phyloP scores from a whole-genome alignment of 2,888 invertebrate species.

The Athalia cordata region DNA sequence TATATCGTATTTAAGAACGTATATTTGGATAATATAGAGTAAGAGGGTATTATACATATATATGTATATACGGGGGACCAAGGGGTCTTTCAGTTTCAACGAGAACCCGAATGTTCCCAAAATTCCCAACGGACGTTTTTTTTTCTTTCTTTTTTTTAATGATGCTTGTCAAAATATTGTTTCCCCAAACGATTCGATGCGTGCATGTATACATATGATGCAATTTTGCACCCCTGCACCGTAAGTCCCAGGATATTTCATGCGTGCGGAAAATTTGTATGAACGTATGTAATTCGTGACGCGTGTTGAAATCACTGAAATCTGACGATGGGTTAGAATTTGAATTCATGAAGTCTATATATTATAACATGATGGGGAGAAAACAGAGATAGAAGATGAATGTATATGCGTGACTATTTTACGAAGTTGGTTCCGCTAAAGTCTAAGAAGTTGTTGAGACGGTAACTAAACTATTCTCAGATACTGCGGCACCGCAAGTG shows the following conservation, averaged over 20 bases:
- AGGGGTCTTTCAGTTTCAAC: slow-evolving; percentile 59
- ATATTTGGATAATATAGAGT: slow-evolving; percentile 61
- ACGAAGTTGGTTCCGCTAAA: too few relatives aligned
- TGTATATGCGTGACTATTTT: too few relatives aligned
- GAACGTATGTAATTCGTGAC: background rate
- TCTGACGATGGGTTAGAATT: slow-evolving; percentile 40
- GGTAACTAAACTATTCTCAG: slow-evolving; percentile 69
- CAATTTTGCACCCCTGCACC: background rate
- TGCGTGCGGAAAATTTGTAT: background rate
- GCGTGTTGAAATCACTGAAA: background rate
- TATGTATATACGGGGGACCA: slow-evolving; percentile 41
- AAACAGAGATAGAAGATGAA: too few relatives aligned
- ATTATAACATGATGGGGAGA: too few relatives aligned
- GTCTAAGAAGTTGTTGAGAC: too few relatives aligned
- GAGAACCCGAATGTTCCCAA: slow-evolving; percentile 61
- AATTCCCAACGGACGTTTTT: slow-evolving; percentile 49
- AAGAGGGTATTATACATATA: slow-evolving; percentile 55
- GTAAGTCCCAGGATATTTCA: background rate
- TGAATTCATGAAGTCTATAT: too few relatives aligned
- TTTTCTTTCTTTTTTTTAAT: slow-evolving; percentile 55
- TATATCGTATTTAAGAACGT: slow-evolving; percentile 51
- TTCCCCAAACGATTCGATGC: slow-evolving; percentile 59
- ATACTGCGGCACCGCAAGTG: slow-evolving; percentile 55
- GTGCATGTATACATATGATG: background rate
- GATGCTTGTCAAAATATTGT: slow-evolving; percentile 70